Evolutionary conservation across 1,140 invertebrate genomes (phyloP).

Genomic region (Dendroctonus valens): DNA sequence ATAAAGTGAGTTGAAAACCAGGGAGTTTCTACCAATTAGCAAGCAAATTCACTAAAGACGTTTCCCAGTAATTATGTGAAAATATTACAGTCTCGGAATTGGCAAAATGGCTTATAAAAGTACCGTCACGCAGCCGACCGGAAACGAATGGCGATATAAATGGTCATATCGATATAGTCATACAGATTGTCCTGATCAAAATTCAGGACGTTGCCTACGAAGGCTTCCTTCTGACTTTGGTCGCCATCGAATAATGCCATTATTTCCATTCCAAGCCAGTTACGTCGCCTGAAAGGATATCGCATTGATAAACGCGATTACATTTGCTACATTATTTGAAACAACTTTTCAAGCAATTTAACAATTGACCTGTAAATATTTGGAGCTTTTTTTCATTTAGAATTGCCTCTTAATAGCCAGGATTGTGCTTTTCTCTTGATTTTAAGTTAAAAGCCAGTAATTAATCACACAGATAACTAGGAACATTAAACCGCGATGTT

Average conservation of each 20-base stretch:
- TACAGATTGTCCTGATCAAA: conserved; percentile 21
- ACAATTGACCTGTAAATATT: neutral
- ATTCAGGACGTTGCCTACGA: conserved; percentile 5
- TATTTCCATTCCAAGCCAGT: neutral
- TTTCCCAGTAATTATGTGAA: no score
- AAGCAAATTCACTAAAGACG: no score
- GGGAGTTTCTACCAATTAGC: neutral
- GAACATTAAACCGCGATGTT: neutral
- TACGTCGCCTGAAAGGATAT: neutral
- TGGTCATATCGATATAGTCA: conserved; percentile 21
- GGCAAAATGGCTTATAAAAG: conserved; percentile 19
- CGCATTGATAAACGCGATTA: neutral
- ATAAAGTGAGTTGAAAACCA: neutral
- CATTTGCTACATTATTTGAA: neutral
- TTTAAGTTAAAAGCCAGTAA: neutral
- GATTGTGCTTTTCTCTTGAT: neutral
- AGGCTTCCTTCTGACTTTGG: conserved; percentile 5
- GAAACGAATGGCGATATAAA: conserved; percentile 18
- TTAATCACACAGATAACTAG: neutral
- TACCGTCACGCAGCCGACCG: conserved; percentile 14
- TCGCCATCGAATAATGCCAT: neutral
- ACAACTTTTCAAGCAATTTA: neutral
- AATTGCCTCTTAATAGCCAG: neutral
- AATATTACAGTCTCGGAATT: conserved; percentile 6
- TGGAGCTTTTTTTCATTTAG: neutral